A percentile compares a stretch with the other conserved stretches of the same genome.
These are phyloP conservation scores for Adelphocoris suturalis DNA, from an alignment of 2,888 invertebrate genomes.

Conservation along the genomic window DNA sequence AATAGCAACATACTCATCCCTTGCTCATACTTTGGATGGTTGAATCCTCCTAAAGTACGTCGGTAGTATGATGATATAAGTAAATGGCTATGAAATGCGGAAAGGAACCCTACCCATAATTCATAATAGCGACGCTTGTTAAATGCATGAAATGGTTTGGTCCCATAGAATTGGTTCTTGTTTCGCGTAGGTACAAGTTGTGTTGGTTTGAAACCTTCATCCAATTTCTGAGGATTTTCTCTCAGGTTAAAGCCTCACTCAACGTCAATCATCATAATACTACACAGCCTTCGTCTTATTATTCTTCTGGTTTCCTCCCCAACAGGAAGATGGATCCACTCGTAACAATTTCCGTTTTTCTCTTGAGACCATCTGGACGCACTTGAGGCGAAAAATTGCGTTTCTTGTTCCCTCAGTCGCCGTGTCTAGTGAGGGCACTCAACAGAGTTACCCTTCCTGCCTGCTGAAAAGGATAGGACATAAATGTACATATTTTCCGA, in stretches of 20 bases:
- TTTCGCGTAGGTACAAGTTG: too few species aligned
- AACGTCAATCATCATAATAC: slow-evolving; percentile 36
- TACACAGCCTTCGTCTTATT: not conserved
- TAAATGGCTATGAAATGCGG: too few species aligned
- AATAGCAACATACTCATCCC: too few species aligned
- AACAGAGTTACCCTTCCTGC: slow-evolving; percentile 18
- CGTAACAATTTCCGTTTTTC: slow-evolving; percentile 22
- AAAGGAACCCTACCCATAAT: too few species aligned
- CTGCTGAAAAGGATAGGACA: slow-evolving; percentile 40
- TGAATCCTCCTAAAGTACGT: too few species aligned
- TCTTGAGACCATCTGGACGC: slow-evolving; percentile 23
- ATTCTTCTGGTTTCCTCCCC: not conserved
- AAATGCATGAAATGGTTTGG: too few species aligned
- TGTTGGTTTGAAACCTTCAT: not conserved
- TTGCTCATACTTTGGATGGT: too few species aligned
- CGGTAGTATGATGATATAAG: too few species aligned
- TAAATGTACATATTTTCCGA: not conserved
- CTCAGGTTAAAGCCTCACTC: not conserved
- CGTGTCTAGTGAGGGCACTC: slow-evolving; percentile 33
- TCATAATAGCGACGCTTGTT: too few species aligned
- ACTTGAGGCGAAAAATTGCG: slow-evolving; percentile 35
- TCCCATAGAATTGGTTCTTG: too few species aligned
- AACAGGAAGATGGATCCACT: slow-evolving; percentile 22
- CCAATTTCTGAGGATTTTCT: slow-evolving; percentile 18
- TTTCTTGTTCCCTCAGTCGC: slow-evolving; percentile 28